Evolutionary conservation across 2,888 invertebrate genomes (phyloP).

Genomic region (Andrena minutula): DNA sequence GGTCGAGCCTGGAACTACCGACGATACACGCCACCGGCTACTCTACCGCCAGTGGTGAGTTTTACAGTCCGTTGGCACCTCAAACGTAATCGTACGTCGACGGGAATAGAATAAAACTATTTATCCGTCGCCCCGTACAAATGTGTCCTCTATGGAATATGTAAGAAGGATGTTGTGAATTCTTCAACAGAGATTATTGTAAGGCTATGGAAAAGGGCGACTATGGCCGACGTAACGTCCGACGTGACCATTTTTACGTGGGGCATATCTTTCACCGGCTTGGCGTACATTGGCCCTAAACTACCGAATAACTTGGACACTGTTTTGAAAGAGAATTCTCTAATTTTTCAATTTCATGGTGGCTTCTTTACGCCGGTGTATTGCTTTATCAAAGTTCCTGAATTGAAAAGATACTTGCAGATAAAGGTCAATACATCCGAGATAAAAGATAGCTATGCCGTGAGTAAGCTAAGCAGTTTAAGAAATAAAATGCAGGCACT

Average conservation of each 20-base stretch:
- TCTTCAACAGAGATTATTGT: constrained; percentile 80
- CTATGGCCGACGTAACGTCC: constrained; percentile 79
- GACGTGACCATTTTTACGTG: constrained; percentile 91
- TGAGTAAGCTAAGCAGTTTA: constrained; percentile 89
- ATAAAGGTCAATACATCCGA: constrained; percentile 84
- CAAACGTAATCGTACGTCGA: constrained; percentile 34
- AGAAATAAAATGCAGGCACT: constrained; percentile 87
- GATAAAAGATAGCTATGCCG: constrained; percentile 90
- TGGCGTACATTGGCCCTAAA: constrained; percentile 91
- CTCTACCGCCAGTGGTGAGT: constrained; percentile 82
- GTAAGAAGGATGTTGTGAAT: constrained; percentile 67
- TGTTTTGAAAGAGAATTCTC: constrained; percentile 89
- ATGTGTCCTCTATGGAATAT: neutral
- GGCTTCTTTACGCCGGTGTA: constrained; percentile 91
- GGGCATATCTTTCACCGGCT: constrained; percentile 94
- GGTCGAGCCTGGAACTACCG: constrained; percentile 92
- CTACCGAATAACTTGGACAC: constrained; percentile 88
- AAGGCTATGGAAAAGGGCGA: constrained; percentile 80
- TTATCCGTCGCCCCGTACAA: neutral
- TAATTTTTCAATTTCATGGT: constrained; percentile 95
- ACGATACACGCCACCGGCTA: constrained; percentile 86
- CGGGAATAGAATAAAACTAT: constrained; percentile 18
- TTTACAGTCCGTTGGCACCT: constrained; percentile 59
- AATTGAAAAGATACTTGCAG: constrained; percentile 80
- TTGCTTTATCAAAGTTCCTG: constrained; percentile 82